Evolutionary conservation across 2,113 vertebrate genomes (phyloP).

Genomic region (Corydoras maculifer): DNA sequence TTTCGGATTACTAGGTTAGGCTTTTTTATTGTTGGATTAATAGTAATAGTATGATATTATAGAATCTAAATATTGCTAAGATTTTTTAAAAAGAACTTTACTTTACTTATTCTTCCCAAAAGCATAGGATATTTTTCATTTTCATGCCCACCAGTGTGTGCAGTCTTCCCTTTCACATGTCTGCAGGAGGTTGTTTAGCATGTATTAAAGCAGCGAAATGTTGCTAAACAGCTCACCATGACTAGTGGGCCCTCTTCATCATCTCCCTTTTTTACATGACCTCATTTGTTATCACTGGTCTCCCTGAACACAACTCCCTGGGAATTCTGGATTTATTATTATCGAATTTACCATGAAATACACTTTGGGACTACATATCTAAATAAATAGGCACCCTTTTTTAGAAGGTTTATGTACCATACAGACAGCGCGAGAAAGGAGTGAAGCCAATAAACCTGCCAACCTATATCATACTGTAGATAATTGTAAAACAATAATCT

Average conservation of each 20-base stretch:
- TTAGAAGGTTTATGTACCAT: too few relatives aligned
- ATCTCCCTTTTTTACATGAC: not conserved
- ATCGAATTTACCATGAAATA: not conserved
- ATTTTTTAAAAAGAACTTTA: too few relatives aligned
- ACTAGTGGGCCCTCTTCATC: not conserved
- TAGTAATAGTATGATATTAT: too few relatives aligned
- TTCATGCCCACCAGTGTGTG: not conserved
- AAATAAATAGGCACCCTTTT: not conserved
- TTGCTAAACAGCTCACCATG: not conserved
- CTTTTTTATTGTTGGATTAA: too few relatives aligned
- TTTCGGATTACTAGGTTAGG: too few relatives aligned
- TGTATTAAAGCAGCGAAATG: not conserved
- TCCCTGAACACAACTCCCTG: not conserved
- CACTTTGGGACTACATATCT: not conserved
- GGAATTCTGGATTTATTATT: not conserved
- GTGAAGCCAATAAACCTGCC: too few relatives aligned
- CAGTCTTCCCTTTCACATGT: not conserved
- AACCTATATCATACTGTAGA: too few relatives aligned
- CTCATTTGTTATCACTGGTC: not conserved
- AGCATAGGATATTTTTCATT: not conserved
- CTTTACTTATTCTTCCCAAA: too few relatives aligned
- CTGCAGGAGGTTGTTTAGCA: constrained; percentile 14
- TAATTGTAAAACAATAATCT: too few relatives aligned
- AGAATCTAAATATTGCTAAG: too few relatives aligned
- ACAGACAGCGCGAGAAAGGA: too few relatives aligned